These are phyloP conservation scores for Euphonia xanthogaster DNA, from an alignment of 2,797 vertebrate species.

Conservation along the genomic window DNA sequence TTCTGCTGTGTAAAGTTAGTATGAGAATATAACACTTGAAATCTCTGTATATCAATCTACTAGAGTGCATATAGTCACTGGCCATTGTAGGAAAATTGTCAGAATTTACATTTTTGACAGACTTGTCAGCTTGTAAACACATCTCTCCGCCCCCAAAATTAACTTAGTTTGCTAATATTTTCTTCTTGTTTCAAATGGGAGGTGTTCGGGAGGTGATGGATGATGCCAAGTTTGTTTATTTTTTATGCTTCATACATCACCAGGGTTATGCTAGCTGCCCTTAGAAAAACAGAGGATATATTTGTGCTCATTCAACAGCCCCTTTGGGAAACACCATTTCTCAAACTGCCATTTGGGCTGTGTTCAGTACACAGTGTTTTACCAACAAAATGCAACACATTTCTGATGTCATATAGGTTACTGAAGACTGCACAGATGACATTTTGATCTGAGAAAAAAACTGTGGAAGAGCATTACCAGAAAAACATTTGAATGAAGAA, in stretches of 20 bases:
- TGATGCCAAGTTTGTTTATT: background rate
- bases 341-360: background rate
- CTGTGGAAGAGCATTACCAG: background rate
- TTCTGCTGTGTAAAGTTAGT: background rate
- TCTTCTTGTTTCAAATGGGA: background rate
- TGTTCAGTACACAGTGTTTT: background rate
- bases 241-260: background rate
- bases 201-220: background rate
- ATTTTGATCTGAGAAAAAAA: background rate
- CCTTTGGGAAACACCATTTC: background rate
- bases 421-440: background rate
- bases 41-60: background rate
- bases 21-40: background rate
- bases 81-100: background rate
- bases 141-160: fast-evolving
- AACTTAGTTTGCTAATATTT: background rate
- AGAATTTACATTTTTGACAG: background rate
- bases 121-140: background rate
- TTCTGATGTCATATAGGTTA: background rate
- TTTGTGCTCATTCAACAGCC: background rate
- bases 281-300: background rate
- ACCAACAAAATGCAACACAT: background rate
- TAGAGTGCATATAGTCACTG: background rate
- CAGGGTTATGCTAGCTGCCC: background rate
- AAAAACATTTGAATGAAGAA: background rate